Evolutionary conservation across 2,888 invertebrate genomes (phyloP), one percentile per base, ranked within the genome.

Genomic region (Acrocera orbiculus): DNA sequence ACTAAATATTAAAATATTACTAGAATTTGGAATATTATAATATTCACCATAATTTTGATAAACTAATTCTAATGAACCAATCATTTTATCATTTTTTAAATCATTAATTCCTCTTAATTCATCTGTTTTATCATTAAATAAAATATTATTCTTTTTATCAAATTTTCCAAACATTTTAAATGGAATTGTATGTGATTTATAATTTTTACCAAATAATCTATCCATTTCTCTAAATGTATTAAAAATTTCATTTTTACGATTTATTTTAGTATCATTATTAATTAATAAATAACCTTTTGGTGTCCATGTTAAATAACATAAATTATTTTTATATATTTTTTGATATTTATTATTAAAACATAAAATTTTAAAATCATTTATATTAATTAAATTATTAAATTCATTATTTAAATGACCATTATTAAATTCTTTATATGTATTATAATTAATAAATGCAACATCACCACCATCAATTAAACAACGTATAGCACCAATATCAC

Each of bases 401-500:
- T 40, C 44, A 27, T 54, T 44, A 58, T 68, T 45, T 51, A 58
- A 46, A 64, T 68, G 45, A 49, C 58, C 41, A 57, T 76, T 69
- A 42, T 65, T 61, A 45, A 73, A 69, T 47, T 69, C 67, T 37
- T 72, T 68, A 27, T 67, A 67, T 2, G 69, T 66, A 16, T 63
- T 61, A 40, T 74, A 67, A 43, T 72, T 71, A 2, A 86, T 58
- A 45, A 87, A 85, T 1, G 83, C 83, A 0, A 86, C 81, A 46
- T 86, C 83, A 4, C 69, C 79, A 1, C 70, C 73, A 40, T 74
- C 70, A 2, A 69, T 61, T 10, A 86, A 54, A 41, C 80, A 78
- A 34, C 67, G 60, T 23, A 81, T 50, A 1, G 79, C 77, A 3
- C 71, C 69, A 38, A 64, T 57, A 37, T 78, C 79, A 0, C 70